Conservation (phyloP, 2,797 vertebrate genomes). For the Microctenopoma stevenorrisi region DNA sequence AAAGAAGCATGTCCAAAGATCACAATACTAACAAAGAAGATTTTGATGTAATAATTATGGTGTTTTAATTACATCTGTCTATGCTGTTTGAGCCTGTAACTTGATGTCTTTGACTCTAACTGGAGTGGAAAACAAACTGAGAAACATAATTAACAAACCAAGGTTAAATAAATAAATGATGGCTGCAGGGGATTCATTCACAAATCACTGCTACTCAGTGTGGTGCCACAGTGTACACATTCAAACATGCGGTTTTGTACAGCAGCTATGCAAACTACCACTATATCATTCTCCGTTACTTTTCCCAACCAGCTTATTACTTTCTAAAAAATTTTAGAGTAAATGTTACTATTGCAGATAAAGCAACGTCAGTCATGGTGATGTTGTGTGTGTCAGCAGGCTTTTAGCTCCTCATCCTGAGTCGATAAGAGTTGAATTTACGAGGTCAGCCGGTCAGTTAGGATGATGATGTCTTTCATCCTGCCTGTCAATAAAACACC, state of each 20-base stretch:
- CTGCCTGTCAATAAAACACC: conserved; percentile 61
- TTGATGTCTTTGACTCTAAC: neutral
- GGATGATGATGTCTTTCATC: conserved; percentile 72
- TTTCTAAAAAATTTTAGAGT: conserved; percentile 4
- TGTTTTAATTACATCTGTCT: neutral
- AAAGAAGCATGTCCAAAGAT: neutral
- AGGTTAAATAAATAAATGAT: neutral
- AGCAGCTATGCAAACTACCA: conserved; percentile 23
- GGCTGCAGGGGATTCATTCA: conserved; percentile 1
- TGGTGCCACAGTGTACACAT: conserved; percentile 21
- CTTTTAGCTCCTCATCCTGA: conserved; percentile 26
- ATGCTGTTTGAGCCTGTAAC: neutral
- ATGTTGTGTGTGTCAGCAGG: conserved; percentile 18
- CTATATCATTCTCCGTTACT: conserved; percentile 13
- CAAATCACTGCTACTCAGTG: conserved; percentile 15
- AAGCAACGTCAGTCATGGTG: conserved; percentile 4
- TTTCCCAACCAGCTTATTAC: conserved; percentile 5
- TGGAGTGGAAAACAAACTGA: neutral
- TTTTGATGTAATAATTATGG: neutral
- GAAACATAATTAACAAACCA: neutral
- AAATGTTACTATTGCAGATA: conserved; percentile 39
- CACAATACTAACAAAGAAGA: too few species aligned
- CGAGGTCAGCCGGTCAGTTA: conserved; percentile 54
- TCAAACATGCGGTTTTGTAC: conserved; percentile 35
- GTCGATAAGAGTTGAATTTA: conserved; percentile 58